Conservation (phyloP, 2,113 vertebrate species). For the Chloropsis cyanopogon region DNA sequence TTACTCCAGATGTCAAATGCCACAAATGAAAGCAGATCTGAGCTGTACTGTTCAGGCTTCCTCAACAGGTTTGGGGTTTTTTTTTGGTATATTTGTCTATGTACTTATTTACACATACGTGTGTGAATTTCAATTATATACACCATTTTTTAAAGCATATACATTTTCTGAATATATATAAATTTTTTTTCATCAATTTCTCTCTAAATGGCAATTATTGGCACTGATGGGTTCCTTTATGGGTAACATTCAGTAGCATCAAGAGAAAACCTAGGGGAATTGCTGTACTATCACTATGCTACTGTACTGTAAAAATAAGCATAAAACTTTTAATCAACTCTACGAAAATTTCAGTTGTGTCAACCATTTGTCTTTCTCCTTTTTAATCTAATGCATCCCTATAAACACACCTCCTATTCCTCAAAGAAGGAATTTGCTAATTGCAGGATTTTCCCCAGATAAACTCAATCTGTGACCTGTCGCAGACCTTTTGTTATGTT, state of each 20-base stretch:
- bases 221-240: not conserved
- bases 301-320: not conserved
- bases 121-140: not conserved
- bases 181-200: not conserved
- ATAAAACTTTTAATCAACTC: not conserved
- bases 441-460: not conserved
- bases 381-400: not conserved
- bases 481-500: not conserved
- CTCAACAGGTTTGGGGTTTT: fast-evolving
- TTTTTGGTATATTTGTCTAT: not conserved
- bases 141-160: fast-evolving
- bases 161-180: not conserved
- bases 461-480: not conserved
- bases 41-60: not conserved
- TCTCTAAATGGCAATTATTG: not conserved
- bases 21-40: not conserved
- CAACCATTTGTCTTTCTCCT: not conserved
- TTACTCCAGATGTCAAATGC: not conserved
- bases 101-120: not conserved
- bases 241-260: not conserved
- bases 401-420: not conserved
- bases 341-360: not conserved
- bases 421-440: not conserved
- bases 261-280: not conserved
- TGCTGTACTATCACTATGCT: not conserved